These are phyloP conservation scores for Zonitis immaculata DNA, from an alignment of 2,888 invertebrate genomes.

Conservation along the genomic window DNA sequence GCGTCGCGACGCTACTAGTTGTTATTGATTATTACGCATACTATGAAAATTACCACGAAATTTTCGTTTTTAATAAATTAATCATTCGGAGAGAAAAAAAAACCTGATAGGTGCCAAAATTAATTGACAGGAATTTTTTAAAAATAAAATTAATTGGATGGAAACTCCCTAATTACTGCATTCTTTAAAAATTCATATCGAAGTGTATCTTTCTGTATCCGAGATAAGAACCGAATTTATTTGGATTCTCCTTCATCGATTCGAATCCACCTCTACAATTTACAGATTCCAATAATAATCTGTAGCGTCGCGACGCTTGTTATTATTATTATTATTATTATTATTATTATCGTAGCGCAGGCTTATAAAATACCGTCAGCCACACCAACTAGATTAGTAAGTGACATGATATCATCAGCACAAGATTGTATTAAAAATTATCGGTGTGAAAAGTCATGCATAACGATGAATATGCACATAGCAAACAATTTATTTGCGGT, in stretches of 20 bases:
- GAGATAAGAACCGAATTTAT: background rate
- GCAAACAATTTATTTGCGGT: constrained; percentile 49
- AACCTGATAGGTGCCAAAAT: no score
- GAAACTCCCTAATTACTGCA: no score
- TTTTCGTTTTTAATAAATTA: no score
- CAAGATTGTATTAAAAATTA: constrained; percentile 39
- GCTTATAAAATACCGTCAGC: constrained; percentile 11
- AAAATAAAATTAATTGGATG: no score
- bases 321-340: background rate
- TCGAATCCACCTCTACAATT: background rate
- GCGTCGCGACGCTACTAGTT: no score
- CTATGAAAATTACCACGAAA: no score
- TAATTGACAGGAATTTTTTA: no score
- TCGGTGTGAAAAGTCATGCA: constrained; percentile 65
- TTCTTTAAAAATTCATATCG: no score
- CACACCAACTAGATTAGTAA: constrained; percentile 35
- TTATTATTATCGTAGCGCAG: constrained; percentile 12
- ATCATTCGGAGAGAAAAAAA: no score
- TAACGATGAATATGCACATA: constrained; percentile 63
- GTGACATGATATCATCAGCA: constrained; percentile 48
- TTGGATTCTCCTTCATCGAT: no score
- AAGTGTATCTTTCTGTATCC: no score
- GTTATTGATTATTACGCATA: no score
- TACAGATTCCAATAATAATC: background rate
- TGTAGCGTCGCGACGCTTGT: constrained; percentile 14